Evolutionary conservation across 2,797 vertebrate species (phyloP), one percentile per base, ranked within the genome.

Genomic region (Coracias cyanogaster): DNA sequence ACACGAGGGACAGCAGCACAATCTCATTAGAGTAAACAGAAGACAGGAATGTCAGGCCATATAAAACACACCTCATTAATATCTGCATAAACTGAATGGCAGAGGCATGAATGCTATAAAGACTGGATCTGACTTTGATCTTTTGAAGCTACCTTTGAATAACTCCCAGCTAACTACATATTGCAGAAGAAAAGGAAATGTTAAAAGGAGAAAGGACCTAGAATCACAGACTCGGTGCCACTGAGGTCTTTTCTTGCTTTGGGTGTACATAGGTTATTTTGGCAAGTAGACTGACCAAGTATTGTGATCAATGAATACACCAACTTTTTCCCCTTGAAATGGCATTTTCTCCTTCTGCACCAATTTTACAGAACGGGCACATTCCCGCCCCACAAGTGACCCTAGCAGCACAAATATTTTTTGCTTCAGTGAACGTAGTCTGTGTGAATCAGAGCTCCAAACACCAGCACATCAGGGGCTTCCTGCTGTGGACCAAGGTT

Each of bases 51-150:
- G 54, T 69, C 84, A 84, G 82, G 79, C 85, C 60, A 19, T 46
- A 84, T 35, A 82, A 92, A 96, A 67, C 5, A 3, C 64, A 89
- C 21, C 93, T 96, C 94, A 80, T 89, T 93, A 94, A 83, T 67
- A 84, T 33, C 77, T 90, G 82, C 90, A 73, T 49, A 24, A 65
- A 19, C 51, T 64, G 77, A 95, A 92, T 49, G 82, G 80, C 57
- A 82, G 81, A 86, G 37, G 10, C 58, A 90, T 62, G 60, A 93
- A 80, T 39, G 41, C 64, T 49, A 8, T 25, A 82, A 79, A 91
- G 66, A 37, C 85, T 71, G 33, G 48, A 72, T 84, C 60, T 55
- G 67, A n/a, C 88, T 96, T 89, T 94, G 90, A 94, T 96, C 93
- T 94, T 94, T 61, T 60, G 85, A 91, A 91, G 72, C 52, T 43